phyloP scores from a whole-genome alignment of 2,113 vertebrate species.

The Elachura formosa region DNA sequence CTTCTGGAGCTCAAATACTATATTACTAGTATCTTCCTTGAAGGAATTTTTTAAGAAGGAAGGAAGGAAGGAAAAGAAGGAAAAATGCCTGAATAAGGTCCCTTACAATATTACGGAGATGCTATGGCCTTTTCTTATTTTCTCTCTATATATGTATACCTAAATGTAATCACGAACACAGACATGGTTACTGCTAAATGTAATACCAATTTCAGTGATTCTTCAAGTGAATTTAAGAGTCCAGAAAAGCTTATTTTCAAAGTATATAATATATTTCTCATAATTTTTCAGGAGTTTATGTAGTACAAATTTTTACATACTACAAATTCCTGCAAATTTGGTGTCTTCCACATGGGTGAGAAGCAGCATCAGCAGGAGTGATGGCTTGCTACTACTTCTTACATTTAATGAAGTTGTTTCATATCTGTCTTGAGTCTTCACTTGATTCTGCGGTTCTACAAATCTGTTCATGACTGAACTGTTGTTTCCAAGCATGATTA shows the following conservation, averaged over 20 bases:
- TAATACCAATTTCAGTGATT: not conserved
- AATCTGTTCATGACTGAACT: not conserved
- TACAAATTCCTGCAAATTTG: not conserved
- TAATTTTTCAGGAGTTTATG: not conserved
- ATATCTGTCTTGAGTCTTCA: not conserved
- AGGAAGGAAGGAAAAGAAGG: not conserved
- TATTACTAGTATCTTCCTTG: not conserved
- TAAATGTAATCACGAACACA: not conserved
- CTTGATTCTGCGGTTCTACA: not conserved
- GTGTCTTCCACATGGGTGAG: not conserved
- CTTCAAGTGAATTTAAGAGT: not conserved
- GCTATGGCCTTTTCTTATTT: not conserved
- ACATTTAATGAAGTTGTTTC: not conserved
- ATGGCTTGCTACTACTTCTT: not conserved
- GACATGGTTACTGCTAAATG: not conserved
- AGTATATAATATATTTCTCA: not conserved
- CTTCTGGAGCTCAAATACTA: not conserved
- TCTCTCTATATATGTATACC: not conserved
- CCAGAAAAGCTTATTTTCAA: not conserved
- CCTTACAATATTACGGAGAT: not conserved
- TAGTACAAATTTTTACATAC: not conserved
- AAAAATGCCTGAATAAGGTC: not conserved
- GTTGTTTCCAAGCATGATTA: not conserved
- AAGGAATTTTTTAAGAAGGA: not conserved
- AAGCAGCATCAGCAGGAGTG: not conserved